Evolutionary conservation across 92 coral and sea anemone species (phyloP), one percentile per base, ranked within the genome.

Genomic region (Pocillopora grandis): DNA sequence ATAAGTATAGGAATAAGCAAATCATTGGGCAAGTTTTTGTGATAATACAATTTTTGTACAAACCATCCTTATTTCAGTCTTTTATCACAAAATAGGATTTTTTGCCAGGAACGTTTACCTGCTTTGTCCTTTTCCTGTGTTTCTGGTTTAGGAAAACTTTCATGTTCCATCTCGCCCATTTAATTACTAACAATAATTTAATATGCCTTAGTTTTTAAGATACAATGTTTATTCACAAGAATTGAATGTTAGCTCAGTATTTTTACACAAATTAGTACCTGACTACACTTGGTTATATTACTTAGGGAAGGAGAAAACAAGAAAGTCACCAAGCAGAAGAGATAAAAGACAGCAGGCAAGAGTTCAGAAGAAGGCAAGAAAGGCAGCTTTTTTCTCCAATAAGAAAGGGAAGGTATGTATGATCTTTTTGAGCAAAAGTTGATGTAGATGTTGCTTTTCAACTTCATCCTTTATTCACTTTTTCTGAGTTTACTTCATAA

Each of bases 341-440:
- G 87, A 67, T 58, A 71, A 73, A 27, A 88, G 94, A 80, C 80
- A 66, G 42, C 75, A 88, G 20, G 66, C 60, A 76, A 84, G 89
- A 72, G 57, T 58, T n/a, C 75, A 90, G 67, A 90, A 84, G 84
- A 90, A 88, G 66, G 82, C 87, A 69, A 90, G 80, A 72, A 79
- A 80, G 42, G 79, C 79, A 74, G 88, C 84, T 36, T 90, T 80
- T 80, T 90, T 83, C 58, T 27, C 74, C n/a, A 76, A 67, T 42
- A 84, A 84, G 58, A 84, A 56, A 62, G 83, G 59, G 56, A 75
- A 84, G 81, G 88, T 84, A 37, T 56, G 82, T 21, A 9, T 18
- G 15, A 18, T 5, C 18, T 14, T 16, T 1, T 13, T 18, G 21
- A 5, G 31, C 20, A 18, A 14, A 0, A 36, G 8, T 35, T 15